These are phyloP conservation scores for Chesias legatella DNA, from an alignment of 2,888 invertebrate species.

Conservation along the genomic window DNA sequence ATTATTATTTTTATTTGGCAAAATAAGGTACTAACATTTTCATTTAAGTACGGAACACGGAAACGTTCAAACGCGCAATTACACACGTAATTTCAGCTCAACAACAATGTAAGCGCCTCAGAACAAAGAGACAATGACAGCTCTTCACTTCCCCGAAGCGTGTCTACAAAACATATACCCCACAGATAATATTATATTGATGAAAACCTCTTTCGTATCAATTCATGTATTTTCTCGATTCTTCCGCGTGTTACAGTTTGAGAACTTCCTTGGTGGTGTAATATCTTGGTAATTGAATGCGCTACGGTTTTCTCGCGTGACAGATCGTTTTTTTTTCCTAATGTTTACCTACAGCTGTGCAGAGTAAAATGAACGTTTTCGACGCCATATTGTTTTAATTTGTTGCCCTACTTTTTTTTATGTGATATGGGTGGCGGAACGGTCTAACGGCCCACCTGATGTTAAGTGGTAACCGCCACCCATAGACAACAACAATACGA, in stretches of 20 bases:
- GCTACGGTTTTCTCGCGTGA: constrained; percentile 13
- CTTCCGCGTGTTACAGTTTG: constrained; percentile 15
- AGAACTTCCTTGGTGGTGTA: constrained; percentile 9
- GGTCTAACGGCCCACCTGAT: no score
- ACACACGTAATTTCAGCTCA: constrained; percentile 9
- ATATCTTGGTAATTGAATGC: constrained; percentile 6
- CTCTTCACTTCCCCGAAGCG: constrained; percentile 7
- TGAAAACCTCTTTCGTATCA: constrained; percentile 9
- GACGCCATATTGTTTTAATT: no score
- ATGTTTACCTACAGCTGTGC: no score
- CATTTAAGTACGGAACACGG: constrained; percentile 1
- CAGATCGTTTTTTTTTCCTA: constrained; percentile 13
- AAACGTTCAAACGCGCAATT: constrained; percentile 6
- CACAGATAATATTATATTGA: constrained; percentile 8
- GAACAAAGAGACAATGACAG: constrained; percentile 9
- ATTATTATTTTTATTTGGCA: no score
- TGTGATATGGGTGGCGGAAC: no score
- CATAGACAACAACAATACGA: no score
- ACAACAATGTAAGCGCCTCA: neutral
- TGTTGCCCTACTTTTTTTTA: no score
- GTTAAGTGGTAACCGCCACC: no score
- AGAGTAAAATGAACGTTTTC: no score
- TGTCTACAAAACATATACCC: constrained; percentile 5
- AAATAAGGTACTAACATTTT: no score
- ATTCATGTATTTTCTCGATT: constrained; percentile 4